These are phyloP conservation scores for Ladona fulva DNA, from an alignment of 1,140 invertebrate genomes.

Conservation along the genomic window DNA sequence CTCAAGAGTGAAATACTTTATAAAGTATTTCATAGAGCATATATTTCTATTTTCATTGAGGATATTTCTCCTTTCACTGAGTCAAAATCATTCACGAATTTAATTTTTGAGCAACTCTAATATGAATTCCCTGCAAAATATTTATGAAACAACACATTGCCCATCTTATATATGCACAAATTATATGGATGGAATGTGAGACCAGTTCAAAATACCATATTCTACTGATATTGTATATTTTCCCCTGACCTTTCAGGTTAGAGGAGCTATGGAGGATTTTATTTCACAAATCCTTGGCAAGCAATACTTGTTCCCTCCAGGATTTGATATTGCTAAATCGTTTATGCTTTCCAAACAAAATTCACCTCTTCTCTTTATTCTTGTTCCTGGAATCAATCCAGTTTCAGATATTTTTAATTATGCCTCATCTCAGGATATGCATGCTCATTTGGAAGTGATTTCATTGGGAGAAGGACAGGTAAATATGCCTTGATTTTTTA, in stretches of 20 bases:
- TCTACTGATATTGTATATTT: background rate
- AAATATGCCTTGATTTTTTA: conserved; percentile 21
- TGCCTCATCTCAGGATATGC: conserved; percentile 45
- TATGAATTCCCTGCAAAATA: too few relatives aligned
- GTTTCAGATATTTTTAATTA: conserved; percentile 37
- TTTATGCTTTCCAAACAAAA: conserved; percentile 42
- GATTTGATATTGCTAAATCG: conserved; percentile 44
- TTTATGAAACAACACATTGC: too few relatives aligned
- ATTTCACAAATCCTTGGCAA: conserved; percentile 36
- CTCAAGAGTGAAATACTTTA: too few relatives aligned
- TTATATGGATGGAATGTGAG: too few relatives aligned
- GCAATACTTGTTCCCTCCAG: conserved; percentile 45
- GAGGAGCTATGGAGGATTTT: background rate
- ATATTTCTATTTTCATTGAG: too few relatives aligned
- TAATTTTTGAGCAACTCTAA: too few relatives aligned
- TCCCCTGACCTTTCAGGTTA: background rate
- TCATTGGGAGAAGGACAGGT: conserved; percentile 49
- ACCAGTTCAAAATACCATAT: too few relatives aligned
- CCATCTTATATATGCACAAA: too few relatives aligned
- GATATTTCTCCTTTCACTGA: too few relatives aligned
- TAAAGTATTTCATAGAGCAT: too few relatives aligned
- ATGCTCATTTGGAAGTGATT: conserved; percentile 42
- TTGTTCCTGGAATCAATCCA: conserved; percentile 49
- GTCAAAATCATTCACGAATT: too few relatives aligned
- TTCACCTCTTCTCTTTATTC: conserved; percentile 47